Percentiles rank a stretch among this genome's conserved stretches.
Evolutionary conservation across 1,140 invertebrate species (phyloP).

Genomic region (Hypsibius dujardini): DNA sequence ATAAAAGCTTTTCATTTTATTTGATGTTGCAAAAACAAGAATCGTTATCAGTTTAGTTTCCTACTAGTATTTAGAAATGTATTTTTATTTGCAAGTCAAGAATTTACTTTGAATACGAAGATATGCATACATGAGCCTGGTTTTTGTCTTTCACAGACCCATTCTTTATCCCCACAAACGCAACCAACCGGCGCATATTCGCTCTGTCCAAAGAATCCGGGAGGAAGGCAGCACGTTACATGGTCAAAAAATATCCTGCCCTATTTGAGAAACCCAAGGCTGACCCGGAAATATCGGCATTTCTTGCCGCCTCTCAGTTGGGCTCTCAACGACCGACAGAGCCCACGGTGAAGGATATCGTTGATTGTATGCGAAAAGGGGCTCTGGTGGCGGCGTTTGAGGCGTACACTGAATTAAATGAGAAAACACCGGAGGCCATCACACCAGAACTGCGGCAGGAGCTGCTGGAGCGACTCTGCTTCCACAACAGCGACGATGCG

Average conservation of each 20-base stretch:
- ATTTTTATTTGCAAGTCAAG: too few relatives aligned
- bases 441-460: conserved; percentile 44
- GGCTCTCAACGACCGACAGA: conserved; percentile 13
- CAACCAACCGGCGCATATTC: conserved; percentile 44
- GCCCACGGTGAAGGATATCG: conserved; percentile 41
- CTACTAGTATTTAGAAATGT: conserved; percentile 12
- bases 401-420: conserved; percentile 49
- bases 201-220: conserved; percentile 65
- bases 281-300: conserved; percentile 41
- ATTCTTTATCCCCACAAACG: conserved; percentile 23
- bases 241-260: conserved; percentile 53
- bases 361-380: conserved; percentile 44
- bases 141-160: neutral
- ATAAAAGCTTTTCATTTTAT: too few relatives aligned
- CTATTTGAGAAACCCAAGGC: conserved; percentile 52
- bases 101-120: too few relatives aligned
- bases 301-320: conserved; percentile 1
- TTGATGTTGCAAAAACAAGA: too few relatives aligned
- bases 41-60: neutral
- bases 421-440: conserved; percentile 39
- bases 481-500: conserved; percentile 49
- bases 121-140: too few relatives aligned
- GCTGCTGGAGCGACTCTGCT: conserved; percentile 63
- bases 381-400: conserved; percentile 48
- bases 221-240: conserved; percentile 63